These are phyloP conservation scores for Pithys albifrons DNA, from an alignment of 2,113 vertebrate genomes.

Conservation along the genomic window DNA sequence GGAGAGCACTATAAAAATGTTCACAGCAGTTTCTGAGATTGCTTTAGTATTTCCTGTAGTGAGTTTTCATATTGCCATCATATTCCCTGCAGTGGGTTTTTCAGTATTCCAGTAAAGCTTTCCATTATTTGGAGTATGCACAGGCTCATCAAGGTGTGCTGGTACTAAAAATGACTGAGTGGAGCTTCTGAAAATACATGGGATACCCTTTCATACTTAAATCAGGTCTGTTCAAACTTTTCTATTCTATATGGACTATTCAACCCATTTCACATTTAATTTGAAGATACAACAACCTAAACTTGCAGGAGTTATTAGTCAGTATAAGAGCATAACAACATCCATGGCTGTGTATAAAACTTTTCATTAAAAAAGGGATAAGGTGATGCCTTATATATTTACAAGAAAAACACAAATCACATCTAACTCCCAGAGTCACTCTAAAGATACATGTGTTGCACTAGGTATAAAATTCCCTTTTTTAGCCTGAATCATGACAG, in stretches of 20 bases:
- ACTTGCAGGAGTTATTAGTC: background rate
- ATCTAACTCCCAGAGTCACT: background rate
- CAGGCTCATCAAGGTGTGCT: background rate
- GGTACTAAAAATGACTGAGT: background rate
- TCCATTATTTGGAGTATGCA: background rate
- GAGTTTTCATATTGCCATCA: background rate
- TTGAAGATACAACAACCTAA: background rate
- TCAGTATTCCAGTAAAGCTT: background rate
- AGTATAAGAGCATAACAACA: background rate
- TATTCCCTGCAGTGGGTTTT: background rate
- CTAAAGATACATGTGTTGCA: background rate
- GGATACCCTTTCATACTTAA: background rate
- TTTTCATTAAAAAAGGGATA: background rate
- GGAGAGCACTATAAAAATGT: background rate
- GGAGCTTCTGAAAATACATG: background rate
- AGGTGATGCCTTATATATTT: background rate
- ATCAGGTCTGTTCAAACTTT: background rate
- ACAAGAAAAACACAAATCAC: background rate
- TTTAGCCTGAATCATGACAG: background rate
- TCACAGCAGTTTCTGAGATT: background rate
- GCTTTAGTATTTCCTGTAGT: background rate
- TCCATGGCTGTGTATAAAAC: background rate
- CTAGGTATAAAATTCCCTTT: background rate
- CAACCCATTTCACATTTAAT: background rate
- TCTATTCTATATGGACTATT: background rate